Conservation (phyloP, 2,888 invertebrate genomes). For the Acheta domesticus region DNA sequence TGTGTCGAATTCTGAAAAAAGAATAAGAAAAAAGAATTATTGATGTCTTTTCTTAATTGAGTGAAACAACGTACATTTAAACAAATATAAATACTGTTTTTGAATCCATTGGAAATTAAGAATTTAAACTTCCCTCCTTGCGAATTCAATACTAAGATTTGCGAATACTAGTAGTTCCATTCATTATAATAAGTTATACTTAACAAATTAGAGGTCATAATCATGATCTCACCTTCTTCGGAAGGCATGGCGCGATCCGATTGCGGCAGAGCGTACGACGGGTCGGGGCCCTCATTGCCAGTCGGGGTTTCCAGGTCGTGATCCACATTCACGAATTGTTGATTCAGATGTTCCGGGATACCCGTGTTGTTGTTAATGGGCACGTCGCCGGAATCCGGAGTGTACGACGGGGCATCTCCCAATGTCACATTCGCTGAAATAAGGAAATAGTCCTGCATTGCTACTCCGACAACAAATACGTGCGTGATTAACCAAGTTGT, state of each 20-base stretch:
- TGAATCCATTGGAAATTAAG: no score
- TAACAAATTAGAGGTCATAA: not conserved
- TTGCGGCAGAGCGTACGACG: constrained; percentile 42
- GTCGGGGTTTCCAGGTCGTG: constrained; percentile 52
- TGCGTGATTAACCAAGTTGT: no score
- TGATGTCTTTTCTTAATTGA: not conserved
- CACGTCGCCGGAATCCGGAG: constrained; percentile 1
- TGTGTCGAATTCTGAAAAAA: constrained; percentile 20
- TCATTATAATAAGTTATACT: not conserved
- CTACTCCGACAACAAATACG: no score
- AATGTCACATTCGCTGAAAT: no score
- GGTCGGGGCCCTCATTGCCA: constrained; percentile 52
- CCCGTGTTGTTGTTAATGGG: constrained; percentile 24
- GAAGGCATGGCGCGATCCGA: not conserved
- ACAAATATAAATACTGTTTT: no score
- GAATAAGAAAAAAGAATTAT: constrained; percentile 23
- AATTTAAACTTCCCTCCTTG: no score
- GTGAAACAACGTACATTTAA: not conserved
- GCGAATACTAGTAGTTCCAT: no score
- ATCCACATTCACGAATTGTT: constrained; percentile 50
- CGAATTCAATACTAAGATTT: no score
- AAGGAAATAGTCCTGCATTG: no score
- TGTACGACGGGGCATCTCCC: not conserved
- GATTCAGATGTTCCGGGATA: constrained; percentile 33
- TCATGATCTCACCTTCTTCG: constrained; percentile 4